Evolutionary conservation across 30 jellyfish, hydroid and myxozoan genomes (phyloP), one percentile per base, ranked within the genome.

Genomic region (Haliclystus octoradiatus): DNA sequence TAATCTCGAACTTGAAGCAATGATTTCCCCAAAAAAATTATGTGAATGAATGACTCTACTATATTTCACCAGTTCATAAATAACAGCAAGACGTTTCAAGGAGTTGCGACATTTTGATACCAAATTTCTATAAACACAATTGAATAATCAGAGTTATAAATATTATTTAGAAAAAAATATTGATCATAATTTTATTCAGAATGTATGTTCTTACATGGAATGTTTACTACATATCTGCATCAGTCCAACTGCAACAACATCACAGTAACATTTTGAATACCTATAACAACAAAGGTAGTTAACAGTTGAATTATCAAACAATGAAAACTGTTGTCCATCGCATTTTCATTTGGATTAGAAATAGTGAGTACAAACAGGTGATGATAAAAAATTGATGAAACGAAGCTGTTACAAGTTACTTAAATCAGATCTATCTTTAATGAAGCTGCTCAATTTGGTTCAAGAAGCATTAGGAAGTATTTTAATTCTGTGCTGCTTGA

Each of bases 241-340:
- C 49, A 61, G 94, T 15, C 99, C 99, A 60, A 82, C 95, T 0
- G 99, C 99, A 27, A 83, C 47, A 1, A 93, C 82, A 62, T 91
- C 95, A 30, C 94, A 71, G 67, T 71, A 91, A 49, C 99, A 91
- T 32, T 80, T 81, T 4, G 99, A 82, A 69, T 80, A 91, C 63
- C 99, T 91, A 64, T 26, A 70, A 73, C 2, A 31, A 34, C 29
- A 49, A 34, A 3, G 31, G 52, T 40, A 50, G 24, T 25, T 22
- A 33, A 5, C 22, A 25, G 35, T 23, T 14, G 31, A n/a, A 27
- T 14, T 0, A 23, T 23, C n/a, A 19, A 34, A 40, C 26, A 67
- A 4, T 23, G n/a, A n/a, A n/a, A n/a, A n/a, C n/a, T n/a, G n/a
- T n/a, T n/a, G n/a, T n/a, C n/a, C n/a, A n/a, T n/a, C n/a, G n/a